phyloP scores from a whole-genome alignment of 1,140 invertebrate genomes.

The Daktulosphaira vitifoliae region DNA sequence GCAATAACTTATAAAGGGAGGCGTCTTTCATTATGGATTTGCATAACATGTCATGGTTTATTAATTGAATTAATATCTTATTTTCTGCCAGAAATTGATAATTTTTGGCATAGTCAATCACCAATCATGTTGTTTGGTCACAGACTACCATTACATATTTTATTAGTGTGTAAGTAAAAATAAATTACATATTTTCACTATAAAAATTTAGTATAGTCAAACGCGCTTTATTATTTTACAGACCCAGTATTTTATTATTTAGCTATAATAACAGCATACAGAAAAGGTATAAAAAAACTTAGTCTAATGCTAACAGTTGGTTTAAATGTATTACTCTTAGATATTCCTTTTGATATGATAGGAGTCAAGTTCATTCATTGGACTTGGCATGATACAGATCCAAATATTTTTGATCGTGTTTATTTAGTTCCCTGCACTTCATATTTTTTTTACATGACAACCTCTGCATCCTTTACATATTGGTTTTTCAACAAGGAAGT shows the following conservation, averaged over 20 bases:
- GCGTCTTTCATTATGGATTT: constrained; percentile 62
- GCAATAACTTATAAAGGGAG: constrained; percentile 57
- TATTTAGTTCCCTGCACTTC: constrained; percentile 72
- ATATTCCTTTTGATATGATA: constrained; percentile 73
- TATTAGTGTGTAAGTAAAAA: constrained; percentile 58
- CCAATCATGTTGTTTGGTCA: constrained; percentile 59
- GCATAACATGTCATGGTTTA: constrained; percentile 56
- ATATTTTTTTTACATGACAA: constrained; percentile 57
- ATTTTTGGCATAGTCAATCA: constrained; percentile 70
- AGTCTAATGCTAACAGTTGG: constrained; percentile 48
- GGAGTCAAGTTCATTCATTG: constrained; percentile 71
- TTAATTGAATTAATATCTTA: constrained; percentile 54
- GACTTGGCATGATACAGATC: constrained; percentile 80
- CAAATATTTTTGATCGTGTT: constrained; percentile 66
- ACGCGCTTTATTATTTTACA: too few species aligned
- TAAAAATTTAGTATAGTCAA: too few species aligned
- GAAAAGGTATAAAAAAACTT: not conserved
- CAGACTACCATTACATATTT: constrained; percentile 60
- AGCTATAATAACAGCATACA: constrained; percentile 1
- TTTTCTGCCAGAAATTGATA: constrained; percentile 56
- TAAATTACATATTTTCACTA: too few species aligned
- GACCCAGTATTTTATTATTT: constrained; percentile 23
- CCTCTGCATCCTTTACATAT: constrained; percentile 61
- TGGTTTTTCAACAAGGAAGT: constrained; percentile 53
- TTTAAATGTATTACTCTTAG: constrained; percentile 60